Conservation (phyloP, 1,140 invertebrate genomes). For the Antheraea mylitta region DNA sequence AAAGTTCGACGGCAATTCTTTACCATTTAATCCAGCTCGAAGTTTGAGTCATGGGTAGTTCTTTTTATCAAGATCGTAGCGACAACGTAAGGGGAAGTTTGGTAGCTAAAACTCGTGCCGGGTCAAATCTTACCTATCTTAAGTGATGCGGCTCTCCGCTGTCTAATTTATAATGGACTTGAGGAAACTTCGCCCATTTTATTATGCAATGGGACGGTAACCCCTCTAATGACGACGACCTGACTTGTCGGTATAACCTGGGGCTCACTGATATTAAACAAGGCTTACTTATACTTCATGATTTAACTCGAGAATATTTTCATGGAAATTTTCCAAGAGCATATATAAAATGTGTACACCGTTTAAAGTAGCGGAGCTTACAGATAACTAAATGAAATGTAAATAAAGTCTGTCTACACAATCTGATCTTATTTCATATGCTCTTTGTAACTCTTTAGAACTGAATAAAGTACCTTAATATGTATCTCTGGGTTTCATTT, state of each 20-base stretch:
- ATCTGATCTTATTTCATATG: not conserved
- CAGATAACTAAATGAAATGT: not conserved
- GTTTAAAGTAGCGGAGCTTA: no score
- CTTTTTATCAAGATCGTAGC: constrained; percentile 74
- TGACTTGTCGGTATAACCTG: constrained; percentile 60
- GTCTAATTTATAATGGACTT: constrained; percentile 79
- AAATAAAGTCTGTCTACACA: constrained; percentile 1
- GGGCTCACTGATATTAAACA: constrained; percentile 53
- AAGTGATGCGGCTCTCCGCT: constrained; percentile 75
- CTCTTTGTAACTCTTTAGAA: not conserved
- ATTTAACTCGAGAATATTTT: not conserved
- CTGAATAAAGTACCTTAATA: not conserved
- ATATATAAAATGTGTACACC: not conserved
- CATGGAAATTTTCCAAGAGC: not conserved
- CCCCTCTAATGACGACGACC: constrained; percentile 72
- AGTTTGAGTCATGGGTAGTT: constrained; percentile 72
- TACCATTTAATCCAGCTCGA: constrained; percentile 62
- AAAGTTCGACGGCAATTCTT: constrained; percentile 57
- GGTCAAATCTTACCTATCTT: constrained; percentile 78
- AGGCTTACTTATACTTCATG: constrained; percentile 37
- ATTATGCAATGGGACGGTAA: constrained; percentile 76
- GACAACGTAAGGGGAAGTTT: constrained; percentile 69
- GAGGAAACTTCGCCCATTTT: constrained; percentile 76
- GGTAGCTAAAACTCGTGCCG: constrained; percentile 67
- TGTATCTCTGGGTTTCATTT: not conserved